phyloP scores from a whole-genome alignment of 2,888 invertebrate genomes.

The Quadroppia sp. region DNA sequence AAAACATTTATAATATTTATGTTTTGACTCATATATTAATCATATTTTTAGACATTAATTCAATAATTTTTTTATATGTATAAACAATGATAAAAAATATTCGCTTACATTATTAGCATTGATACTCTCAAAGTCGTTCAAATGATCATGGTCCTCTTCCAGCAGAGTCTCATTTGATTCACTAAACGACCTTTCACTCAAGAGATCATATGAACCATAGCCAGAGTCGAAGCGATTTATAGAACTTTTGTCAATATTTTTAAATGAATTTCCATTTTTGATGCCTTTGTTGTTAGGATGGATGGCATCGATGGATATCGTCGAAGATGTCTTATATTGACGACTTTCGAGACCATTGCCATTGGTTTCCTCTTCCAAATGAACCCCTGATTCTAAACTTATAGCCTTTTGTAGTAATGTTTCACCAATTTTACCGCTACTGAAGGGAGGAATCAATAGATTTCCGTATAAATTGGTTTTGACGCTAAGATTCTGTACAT shows the following conservation, averaged over 20 bases:
- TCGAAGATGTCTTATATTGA: background rate
- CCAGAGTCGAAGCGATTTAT: slow-evolving; percentile 17
- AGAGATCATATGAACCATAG: background rate
- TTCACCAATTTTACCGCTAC: background rate
- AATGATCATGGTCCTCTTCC: background rate
- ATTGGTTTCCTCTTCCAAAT: background rate
- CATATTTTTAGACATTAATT: background rate
- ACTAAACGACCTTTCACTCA: background rate
- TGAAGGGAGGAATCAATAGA: background rate
- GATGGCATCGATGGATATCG: background rate
- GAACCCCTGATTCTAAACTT: background rate
- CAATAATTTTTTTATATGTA: background rate
- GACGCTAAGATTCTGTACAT: background rate
- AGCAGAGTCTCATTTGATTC: background rate
- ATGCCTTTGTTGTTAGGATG: background rate
- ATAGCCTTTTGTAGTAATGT: background rate
- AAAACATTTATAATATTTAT: no score
- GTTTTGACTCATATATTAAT: background rate
- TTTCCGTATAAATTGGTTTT: slow-evolving; percentile 14
- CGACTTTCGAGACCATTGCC: background rate
- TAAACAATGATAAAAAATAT: background rate
- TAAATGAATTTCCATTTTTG: background rate
- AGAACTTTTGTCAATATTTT: background rate
- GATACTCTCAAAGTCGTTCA: background rate
- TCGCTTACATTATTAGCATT: slow-evolving; percentile 9